Percentiles rank a stretch among this genome's conserved stretches.
Evolutionary conservation across 2,888 invertebrate genomes (phyloP).

Genomic region (Odontothrips loti): DNA sequence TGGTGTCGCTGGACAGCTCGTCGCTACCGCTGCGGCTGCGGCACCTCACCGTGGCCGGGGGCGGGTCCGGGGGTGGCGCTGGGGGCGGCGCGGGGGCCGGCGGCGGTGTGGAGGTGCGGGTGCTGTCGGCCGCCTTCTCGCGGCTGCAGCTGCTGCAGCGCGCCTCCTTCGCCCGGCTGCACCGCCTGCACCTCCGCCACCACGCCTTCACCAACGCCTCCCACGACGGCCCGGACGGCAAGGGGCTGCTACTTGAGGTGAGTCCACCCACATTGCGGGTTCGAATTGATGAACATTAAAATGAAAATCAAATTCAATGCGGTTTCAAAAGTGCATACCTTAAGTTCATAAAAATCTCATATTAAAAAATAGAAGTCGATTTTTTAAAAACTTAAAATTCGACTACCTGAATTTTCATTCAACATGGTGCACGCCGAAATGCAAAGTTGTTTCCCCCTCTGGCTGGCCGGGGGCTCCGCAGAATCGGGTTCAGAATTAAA

Average conservation of each 20-base stretch:
- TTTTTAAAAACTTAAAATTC: too few relatives aligned
- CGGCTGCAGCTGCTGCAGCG: conserved; percentile 52
- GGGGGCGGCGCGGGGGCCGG: conserved; percentile 51
- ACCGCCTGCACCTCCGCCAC: conserved; percentile 55
- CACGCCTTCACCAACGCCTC: conserved; percentile 59
- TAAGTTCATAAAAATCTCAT: too few relatives aligned
- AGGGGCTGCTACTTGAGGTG: conserved; percentile 58
- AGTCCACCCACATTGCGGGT: background rate
- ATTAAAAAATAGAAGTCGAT: too few relatives aligned
- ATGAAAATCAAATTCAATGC: too few relatives aligned
- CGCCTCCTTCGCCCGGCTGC: conserved; percentile 46
- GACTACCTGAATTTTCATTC: too few relatives aligned
- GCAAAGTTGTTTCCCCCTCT: too few relatives aligned
- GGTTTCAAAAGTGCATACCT: too few relatives aligned
- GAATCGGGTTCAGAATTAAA: too few relatives aligned
- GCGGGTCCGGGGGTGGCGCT: conserved; percentile 50
- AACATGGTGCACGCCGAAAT: too few relatives aligned
- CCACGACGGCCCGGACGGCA: conserved; percentile 43
- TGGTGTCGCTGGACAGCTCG: conserved; percentile 47
- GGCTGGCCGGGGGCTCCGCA: too few relatives aligned
- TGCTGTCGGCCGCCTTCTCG: conserved; percentile 56
- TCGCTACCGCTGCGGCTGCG: conserved; percentile 54
- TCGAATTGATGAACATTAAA: too few relatives aligned
- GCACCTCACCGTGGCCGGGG: conserved; percentile 37
- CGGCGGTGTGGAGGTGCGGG: conserved; percentile 54